Conservation (phyloP, 2,113 vertebrate genomes). For the Microcebus ravelobensis region DNA sequence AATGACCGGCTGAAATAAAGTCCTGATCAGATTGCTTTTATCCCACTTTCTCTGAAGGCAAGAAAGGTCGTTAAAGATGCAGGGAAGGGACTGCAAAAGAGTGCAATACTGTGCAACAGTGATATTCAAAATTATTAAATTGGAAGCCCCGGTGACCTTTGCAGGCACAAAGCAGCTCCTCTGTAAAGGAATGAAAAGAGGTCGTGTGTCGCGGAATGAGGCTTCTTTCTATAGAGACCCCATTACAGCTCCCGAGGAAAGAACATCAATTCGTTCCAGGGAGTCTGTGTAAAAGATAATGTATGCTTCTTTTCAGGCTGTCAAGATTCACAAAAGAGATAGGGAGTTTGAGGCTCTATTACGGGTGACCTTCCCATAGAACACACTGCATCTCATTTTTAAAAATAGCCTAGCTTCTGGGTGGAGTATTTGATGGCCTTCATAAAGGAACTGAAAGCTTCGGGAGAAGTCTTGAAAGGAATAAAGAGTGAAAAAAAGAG, state of each 20-base stretch:
- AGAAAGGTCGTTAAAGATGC: constrained; percentile 52
- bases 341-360: constrained; percentile 77
- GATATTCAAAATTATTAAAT: constrained; percentile 48
- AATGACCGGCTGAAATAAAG: constrained; percentile 21
- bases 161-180: neutral
- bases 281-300: constrained; percentile 73
- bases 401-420: constrained; percentile 74
- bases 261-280: constrained; percentile 71
- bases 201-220: neutral
- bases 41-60: constrained; percentile 37
- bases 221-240: constrained; percentile 36
- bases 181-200: constrained; percentile 13
- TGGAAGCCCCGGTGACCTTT: neutral
- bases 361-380: constrained; percentile 79
- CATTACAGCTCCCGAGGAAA: constrained; percentile 26
- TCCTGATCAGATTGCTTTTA: neutral
- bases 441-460: constrained; percentile 7
- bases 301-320: constrained; percentile 74
- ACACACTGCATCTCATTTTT: constrained; percentile 72
- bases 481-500: neutral
- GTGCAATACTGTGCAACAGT: neutral
- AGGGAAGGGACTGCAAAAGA: neutral
- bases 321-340: constrained; percentile 75
- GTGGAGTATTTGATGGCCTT: constrained; percentile 52
- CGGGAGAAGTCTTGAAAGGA: neutral